These are phyloP conservation scores for Capromys pilorides DNA, from an alignment of 2,797 vertebrate genomes.

Conservation along the genomic window DNA sequence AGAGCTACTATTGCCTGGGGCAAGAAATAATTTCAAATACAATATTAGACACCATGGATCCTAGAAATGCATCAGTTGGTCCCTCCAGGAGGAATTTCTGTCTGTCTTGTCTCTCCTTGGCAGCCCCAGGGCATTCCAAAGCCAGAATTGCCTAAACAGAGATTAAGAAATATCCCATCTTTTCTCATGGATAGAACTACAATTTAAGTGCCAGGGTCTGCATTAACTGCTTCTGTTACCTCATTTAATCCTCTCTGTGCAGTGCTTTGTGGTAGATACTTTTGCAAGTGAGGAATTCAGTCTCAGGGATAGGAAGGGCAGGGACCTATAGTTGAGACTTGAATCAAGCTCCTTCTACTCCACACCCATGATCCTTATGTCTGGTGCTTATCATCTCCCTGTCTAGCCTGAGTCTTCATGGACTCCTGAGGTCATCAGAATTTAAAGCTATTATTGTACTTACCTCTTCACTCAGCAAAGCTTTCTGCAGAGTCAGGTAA, in stretches of 20 bases:
- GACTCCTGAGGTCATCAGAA: constrained; percentile 51
- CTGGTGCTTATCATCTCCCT: background rate
- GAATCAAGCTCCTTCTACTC: background rate
- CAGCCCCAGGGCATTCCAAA: background rate
- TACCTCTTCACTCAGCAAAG: constrained; percentile 66
- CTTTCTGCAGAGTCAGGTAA: constrained; percentile 71
- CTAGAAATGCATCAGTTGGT: constrained; percentile 25
- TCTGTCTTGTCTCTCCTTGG: background rate
- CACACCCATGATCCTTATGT: background rate
- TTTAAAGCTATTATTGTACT: constrained; percentile 27
- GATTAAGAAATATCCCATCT: constrained; percentile 13
- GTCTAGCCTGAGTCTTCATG: background rate
- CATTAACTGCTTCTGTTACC: background rate
- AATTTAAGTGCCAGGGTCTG: background rate
- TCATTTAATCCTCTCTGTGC: background rate
- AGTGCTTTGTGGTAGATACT: background rate
- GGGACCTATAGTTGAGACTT: background rate
- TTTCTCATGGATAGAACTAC: background rate
- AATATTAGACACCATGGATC: background rate
- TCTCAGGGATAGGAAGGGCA: background rate
- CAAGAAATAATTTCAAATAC: constrained; percentile 70
- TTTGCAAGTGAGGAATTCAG: background rate
- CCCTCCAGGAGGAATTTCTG: background rate
- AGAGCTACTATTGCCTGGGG: constrained; percentile 44
- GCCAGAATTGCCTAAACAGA: background rate